Percentiles rank a stretch among this genome's conserved stretches.
Conservation (phyloP, 2,888 invertebrate genomes). For the Mystacides longicornis region DNA sequence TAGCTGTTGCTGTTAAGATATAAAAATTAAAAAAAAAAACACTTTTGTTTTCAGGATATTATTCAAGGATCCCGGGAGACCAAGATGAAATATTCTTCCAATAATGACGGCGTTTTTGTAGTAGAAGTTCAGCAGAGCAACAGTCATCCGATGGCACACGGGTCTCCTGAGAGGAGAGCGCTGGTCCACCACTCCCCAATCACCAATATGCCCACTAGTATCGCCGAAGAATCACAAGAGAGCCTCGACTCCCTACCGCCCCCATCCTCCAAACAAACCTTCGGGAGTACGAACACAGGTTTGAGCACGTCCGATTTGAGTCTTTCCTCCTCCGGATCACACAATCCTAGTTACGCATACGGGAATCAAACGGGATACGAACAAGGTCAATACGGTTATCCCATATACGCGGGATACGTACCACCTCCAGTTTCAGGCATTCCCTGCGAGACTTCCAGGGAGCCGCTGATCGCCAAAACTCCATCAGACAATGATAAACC, state of each 20-base stretch:
- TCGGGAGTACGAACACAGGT: conserved; percentile 52
- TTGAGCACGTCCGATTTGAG: conserved; percentile 76
- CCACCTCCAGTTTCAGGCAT: conserved; percentile 35
- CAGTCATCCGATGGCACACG: conserved; percentile 17
- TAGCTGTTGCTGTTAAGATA: too few species aligned
- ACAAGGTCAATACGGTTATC: conserved; percentile 64
- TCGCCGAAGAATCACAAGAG: background rate
- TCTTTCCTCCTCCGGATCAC: conserved; percentile 62
- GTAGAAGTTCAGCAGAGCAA: conserved; percentile 53
- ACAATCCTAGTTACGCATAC: conserved; percentile 70
- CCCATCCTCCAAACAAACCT: conserved; percentile 33
- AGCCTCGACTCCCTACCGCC: conserved; percentile 23
- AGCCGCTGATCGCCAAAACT: conserved; percentile 44
- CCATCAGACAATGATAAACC: conserved; percentile 53
- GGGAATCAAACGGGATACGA: conserved; percentile 74
- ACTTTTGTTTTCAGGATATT: conserved; percentile 52
- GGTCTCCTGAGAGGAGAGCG: conserved; percentile 34
- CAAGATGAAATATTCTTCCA: conserved; percentile 66
- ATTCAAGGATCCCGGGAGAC: conserved; percentile 64
- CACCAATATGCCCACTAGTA: conserved; percentile 6
- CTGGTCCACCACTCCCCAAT: conserved; percentile 37
- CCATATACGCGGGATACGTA: conserved; percentile 51
- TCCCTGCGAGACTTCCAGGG: conserved; percentile 42
- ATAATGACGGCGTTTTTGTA: conserved; percentile 67
- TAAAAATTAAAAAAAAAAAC: background rate